phyloP scores from a whole-genome alignment of 2,888 invertebrate species.

The Fragum whitleyi region DNA sequence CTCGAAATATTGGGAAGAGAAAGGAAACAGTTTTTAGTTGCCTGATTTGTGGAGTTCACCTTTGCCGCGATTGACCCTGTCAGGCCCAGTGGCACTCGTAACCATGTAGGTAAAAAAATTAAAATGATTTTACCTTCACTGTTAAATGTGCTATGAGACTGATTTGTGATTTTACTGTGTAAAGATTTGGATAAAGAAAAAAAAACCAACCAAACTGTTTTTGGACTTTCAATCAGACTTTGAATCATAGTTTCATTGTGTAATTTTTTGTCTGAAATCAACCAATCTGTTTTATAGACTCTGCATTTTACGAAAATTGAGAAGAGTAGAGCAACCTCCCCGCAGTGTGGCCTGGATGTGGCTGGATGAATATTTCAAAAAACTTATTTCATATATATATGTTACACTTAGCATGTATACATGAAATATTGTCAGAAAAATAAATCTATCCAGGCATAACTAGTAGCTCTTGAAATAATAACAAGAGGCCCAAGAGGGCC shows the following conservation, averaged over 20 bases:
- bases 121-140: background rate
- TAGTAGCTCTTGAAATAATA: too few species aligned
- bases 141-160: background rate
- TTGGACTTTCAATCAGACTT: too few species aligned
- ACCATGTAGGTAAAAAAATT: background rate
- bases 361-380: too few species aligned
- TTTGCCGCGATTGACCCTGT: constrained; percentile 13
- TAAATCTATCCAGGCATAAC: too few species aligned
- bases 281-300: too few species aligned
- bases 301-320: background rate
- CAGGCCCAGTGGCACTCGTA: background rate
- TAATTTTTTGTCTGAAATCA: too few species aligned
- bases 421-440: too few species aligned
- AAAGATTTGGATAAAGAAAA: background rate
- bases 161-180: background rate
- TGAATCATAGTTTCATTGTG: too few species aligned
- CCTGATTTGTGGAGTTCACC: constrained; percentile 8
- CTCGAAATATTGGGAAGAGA: background rate
- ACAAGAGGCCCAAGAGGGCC: too few species aligned
- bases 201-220: background rate
- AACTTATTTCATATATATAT: too few species aligned
- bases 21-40: constrained; percentile 29
- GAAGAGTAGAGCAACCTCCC: background rate
- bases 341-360: too few species aligned
- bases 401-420: too few species aligned